Conservation (phyloP, 2,888 invertebrate genomes). For the Macrophya annulata region DNA sequence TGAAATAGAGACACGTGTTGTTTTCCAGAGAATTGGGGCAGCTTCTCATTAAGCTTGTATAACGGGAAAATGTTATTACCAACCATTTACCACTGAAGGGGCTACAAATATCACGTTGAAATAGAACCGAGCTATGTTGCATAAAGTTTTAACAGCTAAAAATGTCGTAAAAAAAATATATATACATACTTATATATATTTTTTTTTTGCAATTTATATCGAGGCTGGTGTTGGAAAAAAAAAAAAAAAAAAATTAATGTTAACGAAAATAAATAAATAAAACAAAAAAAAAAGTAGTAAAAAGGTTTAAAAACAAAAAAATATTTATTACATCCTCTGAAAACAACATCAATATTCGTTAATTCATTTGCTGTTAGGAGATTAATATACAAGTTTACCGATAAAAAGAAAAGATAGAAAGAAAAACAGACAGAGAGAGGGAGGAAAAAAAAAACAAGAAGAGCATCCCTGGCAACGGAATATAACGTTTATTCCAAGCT, state of each 20-base stretch:
- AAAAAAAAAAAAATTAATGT: too few relatives aligned
- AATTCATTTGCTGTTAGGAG: background rate
- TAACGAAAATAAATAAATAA: background rate
- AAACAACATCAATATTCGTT: slow-evolving; percentile 41
- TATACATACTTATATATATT: background rate
- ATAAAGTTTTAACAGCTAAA: background rate
- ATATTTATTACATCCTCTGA: background rate
- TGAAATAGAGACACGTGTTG: slow-evolving; percentile 32
- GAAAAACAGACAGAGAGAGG: background rate
- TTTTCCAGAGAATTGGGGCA: slow-evolving; percentile 42
- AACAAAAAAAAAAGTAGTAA: background rate
- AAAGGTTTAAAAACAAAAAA: background rate
- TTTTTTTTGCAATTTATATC: background rate
- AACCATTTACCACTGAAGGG: slow-evolving; percentile 18
- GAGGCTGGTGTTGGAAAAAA: background rate
- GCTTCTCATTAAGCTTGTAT: slow-evolving; percentile 34
- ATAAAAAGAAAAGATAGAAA: background rate
- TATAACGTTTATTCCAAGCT: background rate
- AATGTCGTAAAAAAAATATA: background rate
- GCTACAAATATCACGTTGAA: slow-evolving; percentile 32
- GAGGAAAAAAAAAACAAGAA: background rate
- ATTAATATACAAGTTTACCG: slow-evolving; percentile 37
- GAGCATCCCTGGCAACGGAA: background rate
- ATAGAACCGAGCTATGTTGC: slow-evolving; percentile 32
- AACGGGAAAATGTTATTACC: slow-evolving; percentile 42